phyloP scores from a whole-genome alignment of 1,140 invertebrate genomes.

The Copidosoma floridanum region DNA sequence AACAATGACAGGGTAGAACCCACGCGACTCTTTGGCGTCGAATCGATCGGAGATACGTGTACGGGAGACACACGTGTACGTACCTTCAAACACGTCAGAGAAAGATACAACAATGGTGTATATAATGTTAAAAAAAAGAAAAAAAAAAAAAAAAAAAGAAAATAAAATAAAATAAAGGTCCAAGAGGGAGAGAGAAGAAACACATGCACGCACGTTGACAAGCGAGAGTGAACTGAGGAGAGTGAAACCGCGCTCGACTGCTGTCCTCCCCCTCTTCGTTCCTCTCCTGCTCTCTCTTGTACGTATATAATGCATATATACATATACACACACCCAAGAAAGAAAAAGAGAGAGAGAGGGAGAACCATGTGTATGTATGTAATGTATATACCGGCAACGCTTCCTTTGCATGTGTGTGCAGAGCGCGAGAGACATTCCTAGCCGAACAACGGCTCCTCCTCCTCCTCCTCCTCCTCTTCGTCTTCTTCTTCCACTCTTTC shows the following conservation, averaged over 20 bases:
- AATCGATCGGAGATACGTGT: too few relatives aligned
- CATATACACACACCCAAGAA: too few relatives aligned
- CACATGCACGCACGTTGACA: conserved; percentile 40
- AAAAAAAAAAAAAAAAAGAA: background rate
- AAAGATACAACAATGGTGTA: too few relatives aligned
- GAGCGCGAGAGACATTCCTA: background rate
- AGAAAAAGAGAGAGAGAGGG: too few relatives aligned
- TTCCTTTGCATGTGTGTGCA: background rate
- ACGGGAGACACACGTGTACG: too few relatives aligned
- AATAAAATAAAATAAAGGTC: background rate
- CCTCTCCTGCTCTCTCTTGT: background rate
- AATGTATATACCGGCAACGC: too few relatives aligned
- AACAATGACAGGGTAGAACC: too few relatives aligned
- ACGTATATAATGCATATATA: too few relatives aligned
- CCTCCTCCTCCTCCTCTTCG: conserved; percentile 6
- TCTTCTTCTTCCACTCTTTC: background rate
- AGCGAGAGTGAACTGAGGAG: conserved; percentile 48
- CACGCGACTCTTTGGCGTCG: too few relatives aligned
- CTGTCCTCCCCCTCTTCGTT: background rate
- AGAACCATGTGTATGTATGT: background rate
- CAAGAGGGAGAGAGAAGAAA: background rate
- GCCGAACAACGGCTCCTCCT: conserved; percentile 21
- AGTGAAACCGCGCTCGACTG: conserved; percentile 19
- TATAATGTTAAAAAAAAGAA: too few relatives aligned
- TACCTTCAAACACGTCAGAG: too few relatives aligned